Evolutionary conservation across 2,888 invertebrate species (phyloP).

Genomic region (Diarsia brunnea): DNA sequence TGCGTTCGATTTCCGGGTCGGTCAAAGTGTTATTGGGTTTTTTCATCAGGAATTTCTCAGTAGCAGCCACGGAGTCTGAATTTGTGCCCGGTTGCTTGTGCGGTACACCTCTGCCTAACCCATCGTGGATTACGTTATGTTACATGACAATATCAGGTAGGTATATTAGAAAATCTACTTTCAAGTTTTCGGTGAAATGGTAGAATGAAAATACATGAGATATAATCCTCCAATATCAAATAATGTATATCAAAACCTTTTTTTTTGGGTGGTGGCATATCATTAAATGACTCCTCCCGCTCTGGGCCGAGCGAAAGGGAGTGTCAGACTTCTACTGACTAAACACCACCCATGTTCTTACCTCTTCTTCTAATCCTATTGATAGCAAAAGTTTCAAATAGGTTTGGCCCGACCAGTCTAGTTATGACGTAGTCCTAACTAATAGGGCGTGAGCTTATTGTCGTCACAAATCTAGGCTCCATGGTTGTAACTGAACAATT

Average conservation of each 20-base stretch:
- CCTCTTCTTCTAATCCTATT: neutral
- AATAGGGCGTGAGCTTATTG: neutral
- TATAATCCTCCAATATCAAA: neutral
- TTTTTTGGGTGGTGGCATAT: no score
- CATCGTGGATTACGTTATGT: neutral
- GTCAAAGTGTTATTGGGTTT: no score
- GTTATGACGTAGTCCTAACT: neutral
- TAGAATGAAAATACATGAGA: neutral
- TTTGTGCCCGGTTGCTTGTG: no score
- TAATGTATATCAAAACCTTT: no score
- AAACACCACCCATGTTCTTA: no score
- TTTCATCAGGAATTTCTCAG: no score
- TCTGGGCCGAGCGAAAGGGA: no score
- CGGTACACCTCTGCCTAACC: no score
- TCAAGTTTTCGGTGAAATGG: neutral
- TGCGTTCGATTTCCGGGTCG: no score
- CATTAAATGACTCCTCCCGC: no score
- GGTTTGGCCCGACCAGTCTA: neutral
- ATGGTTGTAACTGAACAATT: neutral
- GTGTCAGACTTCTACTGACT: no score
- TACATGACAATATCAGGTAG: neutral
- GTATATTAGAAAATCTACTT: neutral
- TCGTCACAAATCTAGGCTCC: neutral
- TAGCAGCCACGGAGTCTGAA: no score
- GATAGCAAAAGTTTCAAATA: neutral